Percentiles rank a stretch among this genome's conserved stretches.
Conservation (phyloP, 2,888 invertebrate species). For the Leucophora obtusa region DNA sequence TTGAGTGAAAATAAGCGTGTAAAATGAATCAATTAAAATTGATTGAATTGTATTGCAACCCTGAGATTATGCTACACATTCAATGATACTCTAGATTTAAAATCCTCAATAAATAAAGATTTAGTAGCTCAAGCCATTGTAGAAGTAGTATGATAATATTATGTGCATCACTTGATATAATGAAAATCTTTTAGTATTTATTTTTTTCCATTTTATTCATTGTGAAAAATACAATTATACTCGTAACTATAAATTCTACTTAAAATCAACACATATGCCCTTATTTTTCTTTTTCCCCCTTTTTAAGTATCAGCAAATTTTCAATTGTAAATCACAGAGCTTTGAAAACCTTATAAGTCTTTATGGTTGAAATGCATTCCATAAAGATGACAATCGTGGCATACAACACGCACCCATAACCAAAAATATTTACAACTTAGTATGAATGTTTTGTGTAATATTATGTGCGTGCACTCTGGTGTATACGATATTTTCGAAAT, state of each 20-base stretch:
- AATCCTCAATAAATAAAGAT: conserved; percentile 59
- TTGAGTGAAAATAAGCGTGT: conserved; percentile 58
- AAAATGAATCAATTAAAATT: conserved; percentile 76
- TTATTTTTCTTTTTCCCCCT: conserved; percentile 62
- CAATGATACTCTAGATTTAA: conserved; percentile 27
- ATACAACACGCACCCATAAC: conserved; percentile 55
- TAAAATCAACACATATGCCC: conserved; percentile 68
- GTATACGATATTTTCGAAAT: not conserved
- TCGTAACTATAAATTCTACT: conserved; percentile 61
- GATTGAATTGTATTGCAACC: conserved; percentile 70
- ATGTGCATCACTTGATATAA: conserved; percentile 45
- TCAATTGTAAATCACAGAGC: conserved; percentile 22
- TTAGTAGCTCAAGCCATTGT: conserved; percentile 16
- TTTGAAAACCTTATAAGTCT: conserved; percentile 47
- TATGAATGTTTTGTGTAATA: not conserved
- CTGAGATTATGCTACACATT: conserved; percentile 17
- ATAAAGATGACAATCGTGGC: conserved; percentile 61
- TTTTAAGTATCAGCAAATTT: not conserved
- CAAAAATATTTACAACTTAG: conserved; percentile 47
- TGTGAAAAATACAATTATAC: conserved; percentile 27
- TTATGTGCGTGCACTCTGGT: not conserved
- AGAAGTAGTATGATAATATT: conserved; percentile 1
- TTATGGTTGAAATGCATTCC: conserved; percentile 59
- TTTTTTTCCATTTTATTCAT: not conserved
- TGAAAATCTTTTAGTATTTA: conserved; percentile 34